Evolutionary conservation across 2,888 invertebrate genomes (phyloP).

Genomic region (Pachycephus smyrnensis): DNA sequence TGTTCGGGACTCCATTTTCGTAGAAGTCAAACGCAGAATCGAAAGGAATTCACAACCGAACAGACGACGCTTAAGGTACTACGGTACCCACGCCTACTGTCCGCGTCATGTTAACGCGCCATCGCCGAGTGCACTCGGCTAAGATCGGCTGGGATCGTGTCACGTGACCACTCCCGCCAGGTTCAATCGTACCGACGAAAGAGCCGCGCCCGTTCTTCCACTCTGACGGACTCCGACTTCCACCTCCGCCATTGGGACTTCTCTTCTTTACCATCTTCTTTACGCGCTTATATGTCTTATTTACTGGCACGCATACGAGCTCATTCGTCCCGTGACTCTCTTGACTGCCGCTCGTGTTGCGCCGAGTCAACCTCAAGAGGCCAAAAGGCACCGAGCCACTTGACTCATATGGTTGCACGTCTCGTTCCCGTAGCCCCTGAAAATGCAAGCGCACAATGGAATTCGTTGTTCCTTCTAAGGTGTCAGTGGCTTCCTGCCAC

Average conservation of each 20-base stretch:
- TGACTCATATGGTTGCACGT: neutral
- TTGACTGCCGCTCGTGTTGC: neutral
- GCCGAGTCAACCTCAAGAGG: neutral
- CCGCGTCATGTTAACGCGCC: neutral
- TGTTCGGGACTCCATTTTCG: neutral
- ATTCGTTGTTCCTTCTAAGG: neutral
- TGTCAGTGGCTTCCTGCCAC: neutral
- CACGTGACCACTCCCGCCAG: slow-evolving; percentile 48
- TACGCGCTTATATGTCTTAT: neutral
- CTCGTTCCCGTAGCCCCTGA: neutral
- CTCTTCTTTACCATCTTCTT: neutral
- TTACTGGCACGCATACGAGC: neutral
- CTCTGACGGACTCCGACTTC: slow-evolving; percentile 66
- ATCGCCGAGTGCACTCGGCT: neutral
- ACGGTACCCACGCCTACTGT: neutral
- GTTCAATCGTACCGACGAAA: neutral
- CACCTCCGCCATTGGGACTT: neutral
- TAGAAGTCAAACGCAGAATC: neutral
- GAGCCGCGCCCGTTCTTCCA: slow-evolving; percentile 66
- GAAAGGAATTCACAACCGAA: neutral
- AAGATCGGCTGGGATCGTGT: slow-evolving; percentile 16
- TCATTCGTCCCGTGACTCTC: neutral
- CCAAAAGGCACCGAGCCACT: neutral
- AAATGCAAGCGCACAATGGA: neutral
- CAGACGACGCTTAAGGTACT: neutral